Evolutionary conservation across 1,140 invertebrate species (phyloP), one percentile per base, ranked within the genome.

Genomic region (Leptopilina boulardi): DNA sequence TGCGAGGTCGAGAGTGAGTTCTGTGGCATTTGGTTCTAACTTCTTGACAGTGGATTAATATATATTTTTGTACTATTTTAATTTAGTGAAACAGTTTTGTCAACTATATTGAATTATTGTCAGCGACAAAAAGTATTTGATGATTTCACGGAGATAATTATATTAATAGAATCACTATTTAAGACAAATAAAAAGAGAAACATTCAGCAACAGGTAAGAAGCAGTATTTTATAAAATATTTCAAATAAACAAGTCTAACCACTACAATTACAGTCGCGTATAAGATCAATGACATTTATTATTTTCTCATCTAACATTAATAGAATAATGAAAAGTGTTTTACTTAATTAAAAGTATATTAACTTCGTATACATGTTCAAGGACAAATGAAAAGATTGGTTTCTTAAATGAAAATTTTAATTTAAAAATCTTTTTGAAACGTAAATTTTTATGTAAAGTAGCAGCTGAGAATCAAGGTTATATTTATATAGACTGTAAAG

Each of bases 161-260:
- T n/a, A n/a, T n/a, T n/a, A n/a, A n/a, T n/a, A n/a, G n/a, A n/a
- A n/a, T n/a, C n/a, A n/a, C n/a, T n/a, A n/a, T n/a, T 4, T 4
- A 38, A 38, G 34, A 38, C 34, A 38, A n/a, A 38, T 38, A 38
- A 30, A 66, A 30, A 23, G 21, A 30, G 23, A n/a, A 5, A 66
- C 13, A 23, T 66, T 30, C 23, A 66, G 59, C 59, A 66, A 30
- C 59, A 66, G 59, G 59, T 66, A 66, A 56, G 54, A 2, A 66
- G 11, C 26, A 30, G 59, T 66, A n/a, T 30, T 6, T n/a, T 26
- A 15, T 13, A 19, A 11, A 19, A 15, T 66, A 15, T 30, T 66
- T 66, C 13, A 1, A 26, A 30, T 66, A 66, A 30, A 15, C 26
- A 66, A 66, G 21, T 15, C 56, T 66, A 13, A 66, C 56, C 13